Base-by-base conservation (phyloP, 2,113 vertebrate species). In the Toxotes chatareus region DNA sequence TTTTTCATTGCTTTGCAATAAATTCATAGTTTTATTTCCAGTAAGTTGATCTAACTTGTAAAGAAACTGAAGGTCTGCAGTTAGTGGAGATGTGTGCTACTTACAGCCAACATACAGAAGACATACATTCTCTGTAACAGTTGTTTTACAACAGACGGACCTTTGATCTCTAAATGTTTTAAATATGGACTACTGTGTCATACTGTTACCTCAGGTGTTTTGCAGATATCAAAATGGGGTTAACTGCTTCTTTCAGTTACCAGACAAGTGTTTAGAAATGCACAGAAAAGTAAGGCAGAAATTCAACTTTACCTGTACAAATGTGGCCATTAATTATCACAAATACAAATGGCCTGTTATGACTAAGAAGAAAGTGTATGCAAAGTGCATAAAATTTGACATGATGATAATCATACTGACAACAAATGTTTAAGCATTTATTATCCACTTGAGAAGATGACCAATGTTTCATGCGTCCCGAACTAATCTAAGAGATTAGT, bases 1-100 rank as follows among this genome's bases (percentile, higher is more conserved):
- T 38, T 49, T 6, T n/a, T 23, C 7, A 78, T 78, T 44, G 47
- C 23, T 77, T 34, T 66, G n/a, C 42, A 32, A 36, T 44, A 23
- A 34, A 13, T 23, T 3, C 7, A 21, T 19, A 40, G 21, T 21
- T 46, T 13, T 8, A 7, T 12, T 21, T 55, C 34, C 10, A 3
- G 13, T 42, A 49, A n/a, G 21, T 68, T 46, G 34, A 47, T 19
- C 4, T 14, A 38, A 59, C 4, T 53, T 4, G 10, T 40, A 60
- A 7, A 62, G 19, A 44, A 34, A 59, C 11, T n/a, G 61, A 49
- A 40, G 59, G n/a, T 42, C 34, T 42, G 9, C 44, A 19, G 1
- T 51, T 16, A 64, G 4, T 47, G 19, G 23, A 38, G 13, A 49
- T 61, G 27, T 57, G 4, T 31, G 23, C 55, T 73, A 5, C 4